Conservation (phyloP, 2,113 vertebrate species). For the Marmota monax region DNA sequence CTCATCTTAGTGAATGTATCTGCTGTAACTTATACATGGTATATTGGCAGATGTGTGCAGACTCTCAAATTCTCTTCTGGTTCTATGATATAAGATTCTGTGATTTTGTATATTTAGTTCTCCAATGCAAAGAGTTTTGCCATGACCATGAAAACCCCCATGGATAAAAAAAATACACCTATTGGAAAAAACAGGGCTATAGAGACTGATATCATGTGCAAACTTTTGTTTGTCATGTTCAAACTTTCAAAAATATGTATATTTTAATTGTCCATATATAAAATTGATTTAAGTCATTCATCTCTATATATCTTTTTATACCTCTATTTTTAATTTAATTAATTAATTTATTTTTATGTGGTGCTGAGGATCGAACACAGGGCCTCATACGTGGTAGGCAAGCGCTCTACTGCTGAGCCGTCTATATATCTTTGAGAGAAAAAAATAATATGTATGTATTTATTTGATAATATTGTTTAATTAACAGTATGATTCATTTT, state of each 20-base stretch:
- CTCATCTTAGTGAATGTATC: background rate
- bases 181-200: background rate
- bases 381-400: too few species aligned
- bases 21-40: background rate
- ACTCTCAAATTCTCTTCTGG: background rate
- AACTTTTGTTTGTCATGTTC: background rate
- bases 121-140: background rate
- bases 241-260: background rate
- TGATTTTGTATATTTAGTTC: background rate
- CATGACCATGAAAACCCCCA: background rate
- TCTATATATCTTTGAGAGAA: constrained; percentile 17
- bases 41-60: background rate
- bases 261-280: background rate
- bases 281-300: constrained; percentile 8
- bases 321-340: too few species aligned
- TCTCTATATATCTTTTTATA: background rate
- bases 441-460: background rate
- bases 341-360: too few species aligned
- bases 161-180: background rate
- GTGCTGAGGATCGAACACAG: too few species aligned
- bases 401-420: too few species aligned
- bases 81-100: background rate
- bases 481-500: constrained; percentile 52
- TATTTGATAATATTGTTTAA: constrained; percentile 14
- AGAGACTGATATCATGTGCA: background rate